Evolutionary conservation across 2,888 invertebrate species (phyloP).

Genomic region (Coelogynopora nodosa): DNA sequence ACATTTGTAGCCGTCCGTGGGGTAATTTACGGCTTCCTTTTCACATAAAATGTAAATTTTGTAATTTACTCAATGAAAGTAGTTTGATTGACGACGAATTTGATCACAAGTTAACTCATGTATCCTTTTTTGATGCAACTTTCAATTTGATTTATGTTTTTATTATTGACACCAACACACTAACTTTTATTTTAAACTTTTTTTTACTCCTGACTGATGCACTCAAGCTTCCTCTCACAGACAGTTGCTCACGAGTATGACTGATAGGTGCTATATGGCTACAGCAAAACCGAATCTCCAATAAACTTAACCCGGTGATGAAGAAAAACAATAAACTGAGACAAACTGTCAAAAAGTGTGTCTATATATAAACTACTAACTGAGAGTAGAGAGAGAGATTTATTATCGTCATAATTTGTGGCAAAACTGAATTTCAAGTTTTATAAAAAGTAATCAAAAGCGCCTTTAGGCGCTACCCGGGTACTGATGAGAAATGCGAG

Average conservation of each 20-base stretch:
- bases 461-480: constrained; percentile 6
- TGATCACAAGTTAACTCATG: too few relatives aligned
- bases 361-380: not conserved
- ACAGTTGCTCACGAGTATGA: not conserved
- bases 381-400: constrained; percentile 1
- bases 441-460: constrained; percentile 40
- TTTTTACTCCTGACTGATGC: too few relatives aligned
- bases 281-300: too few relatives aligned
- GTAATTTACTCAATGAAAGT: too few relatives aligned
- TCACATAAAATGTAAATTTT: too few relatives aligned
- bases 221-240: not conserved
- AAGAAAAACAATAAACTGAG: not conserved
- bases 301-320: not conserved
- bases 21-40: too few relatives aligned
- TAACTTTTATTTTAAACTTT: too few relatives aligned
- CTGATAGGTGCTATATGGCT: not conserved
- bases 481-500: not conserved
- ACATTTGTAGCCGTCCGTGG: too few relatives aligned
- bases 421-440: constrained; percentile 38
- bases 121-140: too few relatives aligned
- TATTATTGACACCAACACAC: not conserved
- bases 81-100: too few relatives aligned
- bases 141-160: not conserved
- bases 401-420: constrained; percentile 34
- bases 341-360: not conserved